Conservation (phyloP, 2,797 vertebrate species). For the Dallia pectoralis region DNA sequence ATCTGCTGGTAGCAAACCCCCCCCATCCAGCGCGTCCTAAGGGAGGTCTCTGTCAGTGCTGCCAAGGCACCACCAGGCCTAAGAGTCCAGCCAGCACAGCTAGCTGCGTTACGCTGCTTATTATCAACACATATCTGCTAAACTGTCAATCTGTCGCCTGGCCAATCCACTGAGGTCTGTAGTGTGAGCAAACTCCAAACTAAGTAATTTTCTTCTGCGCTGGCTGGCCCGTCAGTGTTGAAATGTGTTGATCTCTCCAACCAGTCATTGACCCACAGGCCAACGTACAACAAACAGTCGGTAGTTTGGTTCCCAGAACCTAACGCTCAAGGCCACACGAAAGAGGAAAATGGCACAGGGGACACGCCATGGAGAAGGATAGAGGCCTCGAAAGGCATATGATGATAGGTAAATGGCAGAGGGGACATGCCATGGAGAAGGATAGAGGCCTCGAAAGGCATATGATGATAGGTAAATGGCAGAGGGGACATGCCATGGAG, state of each 20-base stretch:
- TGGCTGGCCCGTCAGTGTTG: constrained; percentile 41
- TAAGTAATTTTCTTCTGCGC: constrained; percentile 38
- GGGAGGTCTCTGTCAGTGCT: background rate
- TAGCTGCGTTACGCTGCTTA: background rate
- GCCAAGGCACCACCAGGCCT: background rate
- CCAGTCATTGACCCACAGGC: constrained; percentile 61
- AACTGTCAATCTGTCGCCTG: constrained; percentile 11
- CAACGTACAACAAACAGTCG: constrained; percentile 61
- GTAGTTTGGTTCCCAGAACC: constrained; percentile 46
- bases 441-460: too few relatives aligned
- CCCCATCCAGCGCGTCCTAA: background rate
- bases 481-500: constrained; percentile 22
- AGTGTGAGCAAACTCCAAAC: constrained; percentile 40
- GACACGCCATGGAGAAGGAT: constrained; percentile 6
- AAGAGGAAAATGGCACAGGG: constrained; percentile 15
- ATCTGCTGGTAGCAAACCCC: constrained; percentile 24
- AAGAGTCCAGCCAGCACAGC: constrained; percentile 10
- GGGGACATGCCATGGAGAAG: constrained; percentile 18
- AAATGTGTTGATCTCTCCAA: constrained; percentile 64
- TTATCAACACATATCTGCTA: background rate
- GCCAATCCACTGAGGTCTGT: constrained; percentile 21
- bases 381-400: too few relatives aligned
- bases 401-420: constrained; percentile 2
- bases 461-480: background rate
- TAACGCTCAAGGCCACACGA: background rate